Evolutionary conservation across 1,140 invertebrate species (phyloP).

Genomic region (Rhagoletis zephyria): DNA sequence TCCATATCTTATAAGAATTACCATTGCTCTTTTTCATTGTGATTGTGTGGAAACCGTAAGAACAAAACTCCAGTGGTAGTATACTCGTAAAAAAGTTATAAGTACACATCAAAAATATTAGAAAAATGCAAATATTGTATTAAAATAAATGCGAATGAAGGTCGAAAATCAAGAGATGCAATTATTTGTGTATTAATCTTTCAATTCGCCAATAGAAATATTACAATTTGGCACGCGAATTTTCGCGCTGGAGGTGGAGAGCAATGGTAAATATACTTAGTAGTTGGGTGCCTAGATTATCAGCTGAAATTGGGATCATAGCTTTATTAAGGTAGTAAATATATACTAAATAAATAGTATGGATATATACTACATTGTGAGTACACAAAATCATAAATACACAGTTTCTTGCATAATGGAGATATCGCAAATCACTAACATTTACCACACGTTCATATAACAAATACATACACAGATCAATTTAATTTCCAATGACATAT

Average conservation of each 20-base stretch:
- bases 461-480: background rate
- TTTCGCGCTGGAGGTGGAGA: constrained; percentile 59
- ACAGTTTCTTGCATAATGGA: background rate
- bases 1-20: constrained; percentile 74
- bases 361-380: constrained; percentile 48
- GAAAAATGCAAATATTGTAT: background rate
- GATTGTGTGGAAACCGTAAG: background rate
- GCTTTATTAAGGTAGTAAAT: constrained; percentile 74
- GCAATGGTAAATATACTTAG: constrained; percentile 73
- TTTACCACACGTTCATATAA: background rate
- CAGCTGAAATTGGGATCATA: constrained; percentile 74
- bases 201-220: no score
- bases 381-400: constrained; percentile 23
- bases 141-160: background rate
- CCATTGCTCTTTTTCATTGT: constrained; percentile 67
- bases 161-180: background rate
- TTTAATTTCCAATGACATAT: no score
- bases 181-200: no score
- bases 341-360: constrained; percentile 55
- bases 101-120: background rate
- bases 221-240: background rate
- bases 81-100: no score
- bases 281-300: constrained; percentile 74
- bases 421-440: background rate
- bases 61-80: background rate